phyloP scores from a whole-genome alignment of 2,888 invertebrate species.

The Trichopoda pennipes region DNA sequence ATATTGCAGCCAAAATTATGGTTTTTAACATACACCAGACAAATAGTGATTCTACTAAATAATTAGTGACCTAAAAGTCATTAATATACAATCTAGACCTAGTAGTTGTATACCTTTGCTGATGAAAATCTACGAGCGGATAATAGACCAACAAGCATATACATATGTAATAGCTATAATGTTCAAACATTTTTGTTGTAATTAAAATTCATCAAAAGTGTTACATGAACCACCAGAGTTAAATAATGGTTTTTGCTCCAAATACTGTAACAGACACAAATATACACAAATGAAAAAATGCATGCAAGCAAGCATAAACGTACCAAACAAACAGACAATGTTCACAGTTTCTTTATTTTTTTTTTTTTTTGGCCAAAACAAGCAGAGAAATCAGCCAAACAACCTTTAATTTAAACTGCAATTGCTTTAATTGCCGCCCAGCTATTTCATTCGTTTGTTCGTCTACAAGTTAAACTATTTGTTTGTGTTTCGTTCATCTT shows the following conservation, averaged over 20 bases:
- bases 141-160: too few species aligned
- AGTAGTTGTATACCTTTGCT: too few species aligned
- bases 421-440: slow-evolving; percentile 62
- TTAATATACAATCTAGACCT: too few species aligned
- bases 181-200: slow-evolving; percentile 31
- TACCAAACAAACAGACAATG: slow-evolving; percentile 15
- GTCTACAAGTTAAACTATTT: slow-evolving; percentile 39
- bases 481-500: slow-evolving; percentile 29
- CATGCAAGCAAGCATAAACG: neutral
- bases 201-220: slow-evolving; percentile 65
- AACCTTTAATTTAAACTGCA: slow-evolving; percentile 65
- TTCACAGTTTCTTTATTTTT: too few species aligned
- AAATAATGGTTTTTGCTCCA: slow-evolving; percentile 38
- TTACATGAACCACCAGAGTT: slow-evolving; percentile 49
- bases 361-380: slow-evolving; percentile 32
- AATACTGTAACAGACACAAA: slow-evolving; percentile 10
- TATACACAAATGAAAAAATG: slow-evolving; percentile 3
- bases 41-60: too few species aligned
- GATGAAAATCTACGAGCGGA: too few species aligned
- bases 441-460: slow-evolving; percentile 40
- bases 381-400: slow-evolving; percentile 42
- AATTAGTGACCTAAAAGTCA: too few species aligned
- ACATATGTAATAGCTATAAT: too few species aligned
- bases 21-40: too few species aligned
- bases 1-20: too few species aligned